Percentiles rank a stretch among this genome's conserved stretches.
These are phyloP conservation scores for Calliphora vicina DNA, from an alignment of 1,140 invertebrate genomes.

Conservation along the genomic window DNA sequence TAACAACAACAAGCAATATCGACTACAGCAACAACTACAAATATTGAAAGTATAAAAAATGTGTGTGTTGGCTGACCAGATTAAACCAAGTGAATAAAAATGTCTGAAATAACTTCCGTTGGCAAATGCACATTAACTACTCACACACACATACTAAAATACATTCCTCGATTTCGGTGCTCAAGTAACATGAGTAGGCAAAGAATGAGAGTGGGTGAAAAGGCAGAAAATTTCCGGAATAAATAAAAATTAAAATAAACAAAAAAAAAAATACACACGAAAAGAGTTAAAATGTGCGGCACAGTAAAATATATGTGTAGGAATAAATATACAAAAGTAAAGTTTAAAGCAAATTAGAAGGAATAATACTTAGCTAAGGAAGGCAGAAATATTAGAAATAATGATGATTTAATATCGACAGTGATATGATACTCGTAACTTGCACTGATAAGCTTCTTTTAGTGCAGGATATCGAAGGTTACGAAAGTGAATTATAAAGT, in stretches of 20 bases:
- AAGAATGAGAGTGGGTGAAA: not conserved
- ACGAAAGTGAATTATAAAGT: too few relatives aligned
- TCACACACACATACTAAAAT: not conserved
- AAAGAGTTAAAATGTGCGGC: not conserved
- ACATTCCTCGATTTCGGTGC: not conserved
- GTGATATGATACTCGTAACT: too few relatives aligned
- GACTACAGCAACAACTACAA: not conserved
- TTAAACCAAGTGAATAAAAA: slow-evolving; percentile 35
- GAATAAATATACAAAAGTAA: too few relatives aligned
- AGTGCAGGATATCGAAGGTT: too few relatives aligned
- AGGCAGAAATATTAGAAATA: too few relatives aligned
- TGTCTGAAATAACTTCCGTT: slow-evolving; percentile 35
- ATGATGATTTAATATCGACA: too few relatives aligned
- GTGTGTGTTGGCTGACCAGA: slow-evolving; percentile 23
- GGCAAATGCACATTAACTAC: slow-evolving; percentile 10
- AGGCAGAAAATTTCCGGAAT: not conserved
- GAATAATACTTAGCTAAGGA: too few relatives aligned
- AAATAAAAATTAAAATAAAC: not conserved
- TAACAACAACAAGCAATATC: not conserved
- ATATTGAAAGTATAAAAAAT: not conserved
- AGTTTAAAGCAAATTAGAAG: too few relatives aligned
- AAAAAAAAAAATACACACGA: not conserved
- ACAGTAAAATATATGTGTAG: not conserved
- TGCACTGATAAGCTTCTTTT: too few relatives aligned
- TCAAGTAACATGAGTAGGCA: not conserved